Conservation (phyloP, 2,888 invertebrate species). For the Drosophila mettleri region DNA sequence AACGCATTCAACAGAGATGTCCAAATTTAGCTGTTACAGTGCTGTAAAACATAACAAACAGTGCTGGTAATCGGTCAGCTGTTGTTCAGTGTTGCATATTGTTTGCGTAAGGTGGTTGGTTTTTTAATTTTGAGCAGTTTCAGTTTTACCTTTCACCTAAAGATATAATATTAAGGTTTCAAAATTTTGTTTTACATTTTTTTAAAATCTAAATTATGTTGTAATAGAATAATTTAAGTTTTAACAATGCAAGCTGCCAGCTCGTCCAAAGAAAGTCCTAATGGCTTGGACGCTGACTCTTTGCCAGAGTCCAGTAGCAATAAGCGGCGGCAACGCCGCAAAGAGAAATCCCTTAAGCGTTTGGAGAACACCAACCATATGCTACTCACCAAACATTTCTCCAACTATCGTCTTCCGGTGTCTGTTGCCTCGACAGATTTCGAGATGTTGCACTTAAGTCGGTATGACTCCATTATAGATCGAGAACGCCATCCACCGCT, state of each 20-base stretch:
- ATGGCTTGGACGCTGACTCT: not conserved
- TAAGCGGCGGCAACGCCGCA: constrained; percentile 14
- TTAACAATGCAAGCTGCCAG: constrained; percentile 33
- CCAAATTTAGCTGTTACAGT: not conserved
- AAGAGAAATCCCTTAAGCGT: constrained; percentile 30
- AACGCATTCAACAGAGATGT: not conserved
- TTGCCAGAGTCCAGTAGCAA: not conserved
- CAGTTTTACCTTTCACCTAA: not conserved
- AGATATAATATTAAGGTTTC: not conserved
- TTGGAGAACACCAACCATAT: not conserved
- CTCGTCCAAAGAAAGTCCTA: not conserved
- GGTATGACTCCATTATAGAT: constrained; percentile 34
- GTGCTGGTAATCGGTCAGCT: constrained; percentile 5
- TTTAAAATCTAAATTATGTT: constrained; percentile 25
- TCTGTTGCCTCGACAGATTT: constrained; percentile 35
- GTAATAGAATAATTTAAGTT: not conserved
- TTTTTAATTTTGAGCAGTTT: not conserved
- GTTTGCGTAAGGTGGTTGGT: not conserved
- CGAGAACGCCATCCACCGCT: constrained; percentile 36
- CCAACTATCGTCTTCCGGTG: constrained; percentile 45
- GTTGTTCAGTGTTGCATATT: not conserved
- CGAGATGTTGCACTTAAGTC: constrained; percentile 28
- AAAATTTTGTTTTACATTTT: constrained; percentile 1
- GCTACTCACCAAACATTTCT: constrained; percentile 27
- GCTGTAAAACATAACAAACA: not conserved